Base-by-base conservation (phyloP, 2,888 invertebrate species). In the Plebejus anna region DNA sequence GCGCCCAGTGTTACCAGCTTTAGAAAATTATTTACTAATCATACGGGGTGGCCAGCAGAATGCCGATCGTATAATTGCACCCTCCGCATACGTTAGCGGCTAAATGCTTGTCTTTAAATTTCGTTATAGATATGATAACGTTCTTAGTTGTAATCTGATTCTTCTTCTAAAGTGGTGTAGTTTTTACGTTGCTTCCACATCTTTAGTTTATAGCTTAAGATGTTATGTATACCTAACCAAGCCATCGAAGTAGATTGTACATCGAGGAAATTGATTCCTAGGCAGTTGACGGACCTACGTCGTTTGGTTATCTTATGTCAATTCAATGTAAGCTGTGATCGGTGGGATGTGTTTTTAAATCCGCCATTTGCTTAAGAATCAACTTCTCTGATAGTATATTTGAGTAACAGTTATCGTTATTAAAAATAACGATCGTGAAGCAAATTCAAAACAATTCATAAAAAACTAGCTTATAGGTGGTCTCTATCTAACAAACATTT, bases 11-110 rank as follows among this genome's bases (percentile, higher is more conserved):
- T 82, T 86, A 84, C 87, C 88, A 88, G 86, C 85, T 81, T 80
- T 81, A 83, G 82, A 82, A 86, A 87, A 89, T 88, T 88, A 88
- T 86, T 83, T 80, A 83, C 87, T 89, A 90, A 90, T 90, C 88
- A 89, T 84, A 88, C 86, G 84, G 86, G 87, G 86, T 88, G 87
- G 87, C 85, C 89, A 86, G 82, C 84, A 79, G 82, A 82, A 82
- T 81, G 80, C 81, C 82, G 83, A 85, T 85, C 78, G 83, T 82
- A 82, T 86, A 89, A 90, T 90, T 88, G 87, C 87, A 88, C 88
- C 88, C 89, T 89, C 88, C 87, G 85, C 89, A 90, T 87, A 87
- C 82, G 87, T 87, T 86, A 80, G 82, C 80, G 77, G 83, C 85
- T 88, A 88, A 88, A 86, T 81, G 85, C 84, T 87, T 87, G 78